Conservation (phyloP, 2,888 invertebrate species). For the Physocephala rufipes region DNA sequence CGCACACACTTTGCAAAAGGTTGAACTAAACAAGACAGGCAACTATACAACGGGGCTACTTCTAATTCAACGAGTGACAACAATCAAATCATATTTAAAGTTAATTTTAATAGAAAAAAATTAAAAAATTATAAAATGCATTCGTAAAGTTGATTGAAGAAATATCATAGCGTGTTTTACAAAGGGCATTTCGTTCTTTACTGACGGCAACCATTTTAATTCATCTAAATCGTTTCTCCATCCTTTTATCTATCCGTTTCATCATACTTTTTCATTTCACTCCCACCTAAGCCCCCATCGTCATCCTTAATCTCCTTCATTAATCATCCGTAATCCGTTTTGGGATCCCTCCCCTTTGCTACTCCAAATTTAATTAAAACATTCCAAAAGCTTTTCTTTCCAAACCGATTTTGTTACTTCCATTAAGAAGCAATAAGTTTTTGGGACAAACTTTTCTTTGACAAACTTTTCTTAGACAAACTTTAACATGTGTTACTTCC, state of each 20-base stretch:
- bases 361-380: slow-evolving; percentile 43
- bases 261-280: slow-evolving; percentile 21
- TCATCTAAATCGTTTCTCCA: slow-evolving; percentile 14
- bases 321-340: not conserved
- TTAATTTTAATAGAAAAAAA: slow-evolving; percentile 19
- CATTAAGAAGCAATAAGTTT: slow-evolving; percentile 26
- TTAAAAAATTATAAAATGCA: slow-evolving; percentile 26
- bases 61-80: no score
- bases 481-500: slow-evolving; percentile 3
- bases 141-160: not conserved
- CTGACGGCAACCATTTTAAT: slow-evolving; percentile 14
- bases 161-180: not conserved
- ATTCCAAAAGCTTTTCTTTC: slow-evolving; percentile 44
- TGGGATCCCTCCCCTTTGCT: no score
- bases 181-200: slow-evolving; percentile 14
- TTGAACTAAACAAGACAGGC: no score
- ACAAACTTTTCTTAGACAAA: slow-evolving; percentile 29
- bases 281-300: not conserved
- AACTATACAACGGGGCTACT: no score
- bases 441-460: slow-evolving; percentile 15
- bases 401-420: slow-evolving; percentile 28
- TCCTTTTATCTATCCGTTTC: not conserved
- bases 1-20: no score
- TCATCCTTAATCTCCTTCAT: not conserved
- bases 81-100: not conserved